Evolutionary conservation across 1,140 invertebrate species (phyloP), one percentile per base, ranked within the genome.

Genomic region (Bilobella aurantiaca): DNA sequence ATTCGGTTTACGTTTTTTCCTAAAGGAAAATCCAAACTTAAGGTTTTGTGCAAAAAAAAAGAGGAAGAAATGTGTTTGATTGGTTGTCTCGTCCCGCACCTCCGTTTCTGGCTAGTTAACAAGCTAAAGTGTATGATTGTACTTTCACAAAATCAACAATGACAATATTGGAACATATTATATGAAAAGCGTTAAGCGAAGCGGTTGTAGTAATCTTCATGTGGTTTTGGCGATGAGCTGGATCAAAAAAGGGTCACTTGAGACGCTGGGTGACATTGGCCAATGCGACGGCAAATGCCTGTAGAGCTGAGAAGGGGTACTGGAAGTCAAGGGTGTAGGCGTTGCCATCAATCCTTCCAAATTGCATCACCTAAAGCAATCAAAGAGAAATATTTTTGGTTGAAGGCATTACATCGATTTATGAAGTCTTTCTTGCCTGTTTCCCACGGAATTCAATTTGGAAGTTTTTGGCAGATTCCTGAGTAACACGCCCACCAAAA

Each of bases 391-490:
- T 8, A 53, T 47, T 5, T 21, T 53, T 53, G 21, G 21, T 18
- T 29, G 3, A 23, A 28, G 25, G 14, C 3, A 30, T 27, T 21
- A 64, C 31, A 18, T 29, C 31, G 3, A 23, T 59, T 57, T 59
- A 8, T 12, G n/a, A n/a, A n/a, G n/a, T n/a, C n/a, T n/a, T 27
- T 58, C 27, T 47, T 77, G 95, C 93, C 86, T 98, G 96, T 81
- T 93, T 95, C 42, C 91, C 92, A 74, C 91, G 85, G 75, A 95
- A 96, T 79, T 99, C 96, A 62, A 99, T 97, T 80, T 99, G 96
- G 77, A 99, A 99, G 80, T 99, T 99, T 79, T 99, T 99, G 1
- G 96, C 96, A 2, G 95, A 98, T 77, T 99, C 96, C 77, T 98
- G 96, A 0, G 96, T 99, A 27, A 99, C 96, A 73, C 96, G 81